Evolutionary conservation across 2,888 invertebrate species (phyloP), one percentile per base, ranked within the genome.

Genomic region (Carabus problematicus): DNA sequence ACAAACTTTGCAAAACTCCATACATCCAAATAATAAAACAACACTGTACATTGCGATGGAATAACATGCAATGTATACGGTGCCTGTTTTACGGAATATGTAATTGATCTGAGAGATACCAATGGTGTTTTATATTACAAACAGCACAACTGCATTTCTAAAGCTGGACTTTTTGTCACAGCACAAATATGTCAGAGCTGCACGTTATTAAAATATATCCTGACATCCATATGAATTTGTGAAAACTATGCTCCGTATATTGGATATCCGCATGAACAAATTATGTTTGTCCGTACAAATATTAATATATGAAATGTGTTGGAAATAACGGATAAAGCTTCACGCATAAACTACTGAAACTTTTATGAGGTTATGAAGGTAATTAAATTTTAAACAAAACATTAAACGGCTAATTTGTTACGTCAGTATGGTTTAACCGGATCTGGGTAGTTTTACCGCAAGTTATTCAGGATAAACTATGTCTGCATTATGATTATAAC

Each of bases 361-460:
- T 40, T 49, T 45, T 52, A 63, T 62, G 45, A 62, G n/a, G 45
- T 63, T 49, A 29, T 47, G 12, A 40, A 11, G 52, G 29, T 63
- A 63, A 63, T 63, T 63, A 63, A 63, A 63, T 63, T 63, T 63
- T 29, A 41, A 39, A 63, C 62, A 63, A 63, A 63, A 52, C 62
- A 63, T 29, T 29, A 29, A 29, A 29, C 2, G 29, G 29, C 3
- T 3, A 29, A 29, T 29, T 29, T 29, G 29, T 29, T 29, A 29
- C 29, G 29, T 29, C 6, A 29, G 29, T 29, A 29, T 29, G 29
- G 29, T 29, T 29, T 29, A 29, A 29, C 29, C 29, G 29, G 6
- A 29, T 29, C 3, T 29, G 6, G 3, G 29, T 29, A 29, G 29
- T 29, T 29, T n/a, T n/a, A n/a, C n/a, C n/a, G n/a, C n/a, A n/a